Conservation (phyloP, 2,888 invertebrate species). For the Trichogramma dendrolimi region DNA sequence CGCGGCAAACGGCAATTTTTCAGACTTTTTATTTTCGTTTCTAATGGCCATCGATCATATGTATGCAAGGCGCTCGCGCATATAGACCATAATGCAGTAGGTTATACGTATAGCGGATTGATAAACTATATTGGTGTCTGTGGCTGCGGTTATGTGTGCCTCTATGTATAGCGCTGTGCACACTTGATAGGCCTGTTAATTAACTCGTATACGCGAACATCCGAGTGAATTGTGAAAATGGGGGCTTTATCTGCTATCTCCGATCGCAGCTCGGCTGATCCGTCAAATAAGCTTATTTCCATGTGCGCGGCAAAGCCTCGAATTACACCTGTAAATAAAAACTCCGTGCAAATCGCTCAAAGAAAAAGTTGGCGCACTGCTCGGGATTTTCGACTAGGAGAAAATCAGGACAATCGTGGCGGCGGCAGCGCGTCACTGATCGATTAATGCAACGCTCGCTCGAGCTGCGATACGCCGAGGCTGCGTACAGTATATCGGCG, state of each 20-base stretch:
- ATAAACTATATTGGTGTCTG: too few relatives aligned
- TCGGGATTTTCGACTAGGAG: not conserved
- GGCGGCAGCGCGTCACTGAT: not conserved
- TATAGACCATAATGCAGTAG: too few relatives aligned
- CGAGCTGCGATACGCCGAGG: too few relatives aligned
- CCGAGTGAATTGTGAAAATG: conserved; percentile 25
- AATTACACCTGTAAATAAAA: not conserved
- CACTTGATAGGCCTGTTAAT: conserved; percentile 25
- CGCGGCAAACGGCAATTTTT: too few relatives aligned
- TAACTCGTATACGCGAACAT: conserved; percentile 24
- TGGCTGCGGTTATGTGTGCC: too few relatives aligned
- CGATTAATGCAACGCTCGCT: too few relatives aligned
- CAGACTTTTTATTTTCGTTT: too few relatives aligned
- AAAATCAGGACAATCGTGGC: not conserved
- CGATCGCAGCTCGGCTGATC: conserved; percentile 22
- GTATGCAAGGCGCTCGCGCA: too few relatives aligned
- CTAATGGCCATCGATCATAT: too few relatives aligned
- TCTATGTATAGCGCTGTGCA: not conserved
- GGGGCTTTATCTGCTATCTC: conserved; percentile 23
- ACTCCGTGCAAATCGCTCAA: not conserved
- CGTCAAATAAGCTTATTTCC: conserved; percentile 16
- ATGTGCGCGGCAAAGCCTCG: not conserved
- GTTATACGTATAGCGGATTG: too few relatives aligned
- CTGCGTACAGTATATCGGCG: too few relatives aligned
- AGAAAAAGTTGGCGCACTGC: not conserved